phyloP scores from a whole-genome alignment of 2,888 invertebrate genomes.

The Drosophila engyochracea region DNA sequence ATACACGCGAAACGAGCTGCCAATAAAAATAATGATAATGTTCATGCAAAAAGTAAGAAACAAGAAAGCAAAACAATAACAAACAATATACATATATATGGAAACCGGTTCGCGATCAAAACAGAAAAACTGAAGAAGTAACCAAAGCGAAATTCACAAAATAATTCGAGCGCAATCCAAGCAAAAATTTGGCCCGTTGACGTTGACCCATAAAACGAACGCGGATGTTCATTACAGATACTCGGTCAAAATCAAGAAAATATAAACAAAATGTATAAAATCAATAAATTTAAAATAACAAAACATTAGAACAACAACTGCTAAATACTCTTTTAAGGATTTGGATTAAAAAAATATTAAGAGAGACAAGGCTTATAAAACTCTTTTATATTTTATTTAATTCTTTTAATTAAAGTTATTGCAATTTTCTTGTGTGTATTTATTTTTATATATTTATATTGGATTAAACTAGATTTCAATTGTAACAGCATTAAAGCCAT shows the following conservation, averaged over 20 bases:
- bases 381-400: neutral
- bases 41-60: conserved; percentile 54
- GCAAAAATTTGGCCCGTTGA: conserved; percentile 57
- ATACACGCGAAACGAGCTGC: conserved; percentile 29
- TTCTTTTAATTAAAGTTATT: no score
- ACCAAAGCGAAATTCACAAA: conserved; percentile 61
- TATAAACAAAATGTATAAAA: conserved; percentile 34
- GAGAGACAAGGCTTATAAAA: neutral
- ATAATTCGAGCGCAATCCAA: conserved; percentile 64
- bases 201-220: conserved; percentile 72
- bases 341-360: neutral
- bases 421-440: neutral
- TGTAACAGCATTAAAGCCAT: conserved; percentile 14
- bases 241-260: conserved; percentile 25
- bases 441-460: neutral
- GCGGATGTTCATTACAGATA: conserved; percentile 58
- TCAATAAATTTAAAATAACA: conserved; percentile 10
- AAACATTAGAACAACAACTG: neutral
- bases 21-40: conserved; percentile 57
- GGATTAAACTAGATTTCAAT: conserved; percentile 25
- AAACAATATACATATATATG: conserved; percentile 31
- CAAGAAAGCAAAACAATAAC: conserved; percentile 42
- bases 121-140: conserved; percentile 69
- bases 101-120: conserved; percentile 74
- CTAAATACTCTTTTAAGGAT: conserved; percentile 15